These are phyloP conservation scores for Gobius niger DNA, from an alignment of 2,113 vertebrate species.

Conservation along the genomic window DNA sequence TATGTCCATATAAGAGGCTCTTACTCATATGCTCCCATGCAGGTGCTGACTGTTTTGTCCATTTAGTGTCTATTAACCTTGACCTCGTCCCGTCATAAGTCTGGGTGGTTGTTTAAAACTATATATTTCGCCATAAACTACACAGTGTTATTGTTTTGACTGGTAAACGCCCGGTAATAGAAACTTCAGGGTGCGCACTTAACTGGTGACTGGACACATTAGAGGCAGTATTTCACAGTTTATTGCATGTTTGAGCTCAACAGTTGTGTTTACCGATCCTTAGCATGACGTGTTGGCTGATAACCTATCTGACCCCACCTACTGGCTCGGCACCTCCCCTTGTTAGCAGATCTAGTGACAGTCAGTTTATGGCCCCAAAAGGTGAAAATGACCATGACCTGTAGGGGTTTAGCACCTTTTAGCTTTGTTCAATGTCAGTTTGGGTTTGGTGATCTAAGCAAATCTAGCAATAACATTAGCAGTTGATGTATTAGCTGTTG, in stretches of 20 bases:
- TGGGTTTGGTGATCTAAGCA: no score
- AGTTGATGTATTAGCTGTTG: no score
- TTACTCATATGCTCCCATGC: no score
- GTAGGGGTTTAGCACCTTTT: background rate
- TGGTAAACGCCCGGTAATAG: background rate
- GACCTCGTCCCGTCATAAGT: background rate
- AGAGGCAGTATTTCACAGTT: slow-evolving; percentile 33
- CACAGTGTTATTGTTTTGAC: slow-evolving; percentile 1
- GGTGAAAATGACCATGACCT: slow-evolving; percentile 40
- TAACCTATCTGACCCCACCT: slow-evolving; percentile 32
- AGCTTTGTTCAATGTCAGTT: no score
- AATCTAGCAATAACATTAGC: no score
- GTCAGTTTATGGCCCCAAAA: slow-evolving; percentile 45
- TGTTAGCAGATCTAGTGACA: slow-evolving; percentile 29
- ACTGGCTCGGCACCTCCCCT: slow-evolving; percentile 17
- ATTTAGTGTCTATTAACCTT: background rate
- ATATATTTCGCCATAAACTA: background rate
- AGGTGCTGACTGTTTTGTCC: no score
- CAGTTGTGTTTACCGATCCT: slow-evolving; percentile 50
- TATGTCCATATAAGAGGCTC: no score
- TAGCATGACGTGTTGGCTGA: slow-evolving; percentile 27
- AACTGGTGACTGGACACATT: slow-evolving; percentile 5
- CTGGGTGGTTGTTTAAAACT: background rate
- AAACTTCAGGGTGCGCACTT: background rate
- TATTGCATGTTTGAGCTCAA: slow-evolving; percentile 23